These are phyloP conservation scores for Tapera naevia DNA, from an alignment of 2,797 vertebrate species.

Conservation along the genomic window DNA sequence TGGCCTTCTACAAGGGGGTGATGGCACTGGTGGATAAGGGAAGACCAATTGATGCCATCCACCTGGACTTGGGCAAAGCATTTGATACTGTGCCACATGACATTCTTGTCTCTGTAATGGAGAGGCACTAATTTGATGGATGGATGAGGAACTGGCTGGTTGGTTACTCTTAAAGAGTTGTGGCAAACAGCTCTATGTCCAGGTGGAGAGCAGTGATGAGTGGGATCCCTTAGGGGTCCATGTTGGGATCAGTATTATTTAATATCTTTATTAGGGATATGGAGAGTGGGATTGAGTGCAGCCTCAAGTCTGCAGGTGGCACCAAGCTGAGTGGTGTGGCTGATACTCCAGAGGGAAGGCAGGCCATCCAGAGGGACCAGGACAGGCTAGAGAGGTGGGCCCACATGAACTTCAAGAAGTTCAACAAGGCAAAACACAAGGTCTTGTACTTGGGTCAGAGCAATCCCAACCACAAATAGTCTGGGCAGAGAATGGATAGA, in stretches of 20 bases:
- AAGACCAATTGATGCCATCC: too few relatives aligned
- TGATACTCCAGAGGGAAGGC: too few relatives aligned
- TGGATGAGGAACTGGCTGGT: not conserved
- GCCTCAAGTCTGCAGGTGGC: not conserved
- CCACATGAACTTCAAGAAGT: too few relatives aligned
- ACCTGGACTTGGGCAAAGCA: too few relatives aligned
- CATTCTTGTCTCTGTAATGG: too few relatives aligned
- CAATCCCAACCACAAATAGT: too few relatives aligned
- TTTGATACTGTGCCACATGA: too few relatives aligned
- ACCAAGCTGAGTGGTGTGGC: not conserved
- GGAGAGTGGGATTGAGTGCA: too few relatives aligned
- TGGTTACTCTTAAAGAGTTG: not conserved
- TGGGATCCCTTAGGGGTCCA: accelerated
- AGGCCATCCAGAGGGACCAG: too few relatives aligned
- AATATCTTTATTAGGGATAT: not conserved
- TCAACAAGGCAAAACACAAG: too few relatives aligned
- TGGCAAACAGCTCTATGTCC: accelerated
- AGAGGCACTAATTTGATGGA: not conserved
- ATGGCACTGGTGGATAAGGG: not conserved
- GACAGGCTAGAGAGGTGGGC: too few relatives aligned
- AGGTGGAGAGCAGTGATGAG: not conserved
- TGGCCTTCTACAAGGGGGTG: not conserved
- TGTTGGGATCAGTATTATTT: not conserved
- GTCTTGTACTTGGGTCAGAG: not conserved
- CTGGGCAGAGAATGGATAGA: not conserved